Base-by-base conservation (phyloP, 2,797 vertebrate genomes). In the Poecilia gillii region DNA sequence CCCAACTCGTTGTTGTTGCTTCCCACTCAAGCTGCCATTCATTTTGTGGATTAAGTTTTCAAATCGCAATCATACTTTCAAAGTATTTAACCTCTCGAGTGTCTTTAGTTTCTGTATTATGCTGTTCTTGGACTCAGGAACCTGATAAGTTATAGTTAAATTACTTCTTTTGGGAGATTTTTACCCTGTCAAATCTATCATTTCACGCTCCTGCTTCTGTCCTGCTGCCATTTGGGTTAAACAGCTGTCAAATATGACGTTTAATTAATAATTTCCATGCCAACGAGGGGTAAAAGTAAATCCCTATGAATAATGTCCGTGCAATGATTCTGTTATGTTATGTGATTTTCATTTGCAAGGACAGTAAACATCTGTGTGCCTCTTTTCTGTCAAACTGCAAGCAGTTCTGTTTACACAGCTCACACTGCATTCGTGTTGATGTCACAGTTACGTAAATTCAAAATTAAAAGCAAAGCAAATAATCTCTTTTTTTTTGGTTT, bases 401-500 rank as follows among this genome's bases (percentile, higher is more conserved):
- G 45, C 55, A 53, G 47, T 68, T 81, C 16, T 3, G 1, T 72
- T 45, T 72, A 77, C 46, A 23, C 57, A 16, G 76, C 72, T 47
- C 47, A 84, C 77, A 49, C 39, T 41, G 45, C 55, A 78, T n/a
- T 74, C 33, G 75, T 55, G 25, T 83, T 74, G 74, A 66, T 57
- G 36, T 18, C 16, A 68, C 74, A 75, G 76, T 77, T 12, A 28
- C 45, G 43, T 36, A 79, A 78, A 72, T 16, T 72, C 6, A 83
- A 85, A 82, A 74, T 13, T 75, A 31, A 77, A 80, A 83, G 66
- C 51, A 78, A 77, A 81, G 64, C 73, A 66, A 66, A 25, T 55
- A n/a, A 55, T 25, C 53, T 25, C 9, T 11, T 55, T 4, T 31
- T 51, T 51, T 4, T 59, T 28, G 11, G 57, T 59, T 23, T 76